A percentile compares a stretch with the other conserved stretches of the same genome.
Conservation (phyloP, 2,113 vertebrate species). For the Hippocampus guttulatus region DNA sequence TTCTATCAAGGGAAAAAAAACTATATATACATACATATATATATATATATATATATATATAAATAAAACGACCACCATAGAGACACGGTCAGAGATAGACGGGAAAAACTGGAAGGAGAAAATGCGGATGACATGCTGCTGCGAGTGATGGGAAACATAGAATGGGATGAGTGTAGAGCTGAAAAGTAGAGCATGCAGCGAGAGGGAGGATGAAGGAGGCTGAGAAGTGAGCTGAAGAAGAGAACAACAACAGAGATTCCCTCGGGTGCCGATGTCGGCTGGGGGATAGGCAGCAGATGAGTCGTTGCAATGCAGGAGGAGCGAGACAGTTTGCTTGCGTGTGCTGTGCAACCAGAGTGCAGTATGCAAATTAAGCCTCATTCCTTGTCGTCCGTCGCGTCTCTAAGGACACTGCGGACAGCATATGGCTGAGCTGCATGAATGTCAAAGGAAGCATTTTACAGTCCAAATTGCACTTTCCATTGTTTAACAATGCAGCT, state of each 20-base stretch:
- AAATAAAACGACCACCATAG: neutral
- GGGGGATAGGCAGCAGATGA: constrained; percentile 27
- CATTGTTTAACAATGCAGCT: constrained; percentile 10
- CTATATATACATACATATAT: no score
- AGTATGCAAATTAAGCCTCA: constrained; percentile 29
- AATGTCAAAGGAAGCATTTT: constrained; percentile 5
- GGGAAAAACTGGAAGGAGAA: neutral
- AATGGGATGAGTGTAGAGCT: constrained; percentile 5
- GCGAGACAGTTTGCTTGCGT: constrained; percentile 35
- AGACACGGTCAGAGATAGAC: neutral
- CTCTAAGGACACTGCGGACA: constrained; percentile 5
- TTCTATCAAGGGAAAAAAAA: no score
- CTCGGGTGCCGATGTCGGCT: constrained; percentile 30
- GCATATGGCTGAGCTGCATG: constrained; percentile 4
- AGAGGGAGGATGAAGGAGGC: constrained; percentile 3
- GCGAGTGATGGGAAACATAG: constrained; percentile 19
- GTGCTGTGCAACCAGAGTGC: constrained; percentile 7
- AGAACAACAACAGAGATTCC: constrained; percentile 35
- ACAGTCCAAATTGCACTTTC: neutral
- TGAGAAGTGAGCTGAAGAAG: constrained; percentile 17
- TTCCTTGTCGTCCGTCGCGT: neutral
- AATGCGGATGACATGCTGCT: constrained; percentile 7
- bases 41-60: no score
- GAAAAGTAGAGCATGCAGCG: constrained; percentile 18
- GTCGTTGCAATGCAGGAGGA: constrained; percentile 25